Conservation (phyloP, 2,113 vertebrate species). For the Ammospiza caudacuta region DNA sequence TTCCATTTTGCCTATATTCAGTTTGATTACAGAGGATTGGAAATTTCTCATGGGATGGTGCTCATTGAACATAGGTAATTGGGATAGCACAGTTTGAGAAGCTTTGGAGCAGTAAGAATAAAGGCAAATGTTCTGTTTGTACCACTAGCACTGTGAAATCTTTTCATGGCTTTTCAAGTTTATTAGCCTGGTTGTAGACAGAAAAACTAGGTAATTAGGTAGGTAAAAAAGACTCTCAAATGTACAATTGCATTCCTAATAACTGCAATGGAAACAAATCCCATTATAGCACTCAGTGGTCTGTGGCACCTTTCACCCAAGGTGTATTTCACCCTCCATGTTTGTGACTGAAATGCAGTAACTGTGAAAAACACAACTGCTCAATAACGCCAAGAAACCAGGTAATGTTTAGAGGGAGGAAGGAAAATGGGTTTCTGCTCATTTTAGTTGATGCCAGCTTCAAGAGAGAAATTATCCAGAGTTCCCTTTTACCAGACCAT, state of each 20-base stretch:
- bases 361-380: not conserved
- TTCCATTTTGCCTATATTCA: not conserved
- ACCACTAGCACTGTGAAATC: not conserved
- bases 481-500: not conserved
- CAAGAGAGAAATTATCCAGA: not conserved
- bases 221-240: not conserved
- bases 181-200: not conserved
- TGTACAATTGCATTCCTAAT: not conserved
- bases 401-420: not conserved
- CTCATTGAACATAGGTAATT: constrained; percentile 16
- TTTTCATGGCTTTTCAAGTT: not conserved
- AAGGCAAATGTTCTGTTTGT: not conserved
- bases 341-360: not conserved
- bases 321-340: not conserved
- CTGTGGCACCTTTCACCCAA: constrained; percentile 8
- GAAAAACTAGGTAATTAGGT: not conserved
- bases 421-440: not conserved
- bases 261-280: not conserved
- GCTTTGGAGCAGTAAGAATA: constrained; percentile 8
- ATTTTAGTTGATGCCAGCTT: not conserved
- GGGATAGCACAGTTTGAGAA: not conserved
- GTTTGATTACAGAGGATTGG: not conserved
- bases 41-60: constrained; percentile 22
- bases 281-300: not conserved
- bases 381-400: not conserved